Conservation (phyloP, 2,888 invertebrate genomes). For the Tinea semifulvella region DNA sequence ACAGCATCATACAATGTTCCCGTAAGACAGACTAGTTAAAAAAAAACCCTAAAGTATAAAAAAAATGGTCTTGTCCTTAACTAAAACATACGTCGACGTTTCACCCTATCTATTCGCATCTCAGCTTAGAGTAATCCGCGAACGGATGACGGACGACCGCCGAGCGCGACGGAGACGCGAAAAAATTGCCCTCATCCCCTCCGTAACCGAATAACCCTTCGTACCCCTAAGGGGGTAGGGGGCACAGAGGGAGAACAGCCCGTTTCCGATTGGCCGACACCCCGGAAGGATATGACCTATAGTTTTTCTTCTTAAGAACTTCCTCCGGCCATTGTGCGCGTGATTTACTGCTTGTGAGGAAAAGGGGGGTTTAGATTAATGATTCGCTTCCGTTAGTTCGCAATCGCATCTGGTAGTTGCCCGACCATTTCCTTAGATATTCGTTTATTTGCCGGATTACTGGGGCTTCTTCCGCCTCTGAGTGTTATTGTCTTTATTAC, state of each 20-base stretch:
- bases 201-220: slow-evolving; percentile 37
- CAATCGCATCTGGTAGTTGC: slow-evolving; percentile 53
- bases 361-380: slow-evolving; percentile 51
- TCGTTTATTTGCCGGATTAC: slow-evolving; percentile 61
- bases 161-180: slow-evolving; percentile 28
- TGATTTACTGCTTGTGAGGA: slow-evolving; percentile 41
- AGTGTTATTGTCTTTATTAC: slow-evolving; percentile 59
- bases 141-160: slow-evolving; percentile 34
- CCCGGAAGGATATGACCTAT: slow-evolving; percentile 67
- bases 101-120: slow-evolving; percentile 8
- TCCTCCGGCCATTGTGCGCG: slow-evolving; percentile 62
- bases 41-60: too few relatives aligned
- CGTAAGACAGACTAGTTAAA: too few relatives aligned
- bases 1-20: too few relatives aligned
- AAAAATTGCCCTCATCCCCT: slow-evolving; percentile 37
- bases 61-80: too few relatives aligned
- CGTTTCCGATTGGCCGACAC: slow-evolving; percentile 62
- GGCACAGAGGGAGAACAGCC: slow-evolving; percentile 21
- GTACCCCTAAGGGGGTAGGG: slow-evolving; percentile 26
- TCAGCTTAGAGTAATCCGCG: slow-evolving; percentile 29
- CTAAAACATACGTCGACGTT: too few relatives aligned
- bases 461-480: slow-evolving; percentile 54
- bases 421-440: slow-evolving; percentile 60
- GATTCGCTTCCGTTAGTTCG: slow-evolving; percentile 52
- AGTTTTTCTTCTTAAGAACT: slow-evolving; percentile 68